Evolutionary conservation across 2,888 invertebrate species (phyloP), one percentile per base, ranked within the genome.

Genomic region (Ischnus inquisitorius): DNA sequence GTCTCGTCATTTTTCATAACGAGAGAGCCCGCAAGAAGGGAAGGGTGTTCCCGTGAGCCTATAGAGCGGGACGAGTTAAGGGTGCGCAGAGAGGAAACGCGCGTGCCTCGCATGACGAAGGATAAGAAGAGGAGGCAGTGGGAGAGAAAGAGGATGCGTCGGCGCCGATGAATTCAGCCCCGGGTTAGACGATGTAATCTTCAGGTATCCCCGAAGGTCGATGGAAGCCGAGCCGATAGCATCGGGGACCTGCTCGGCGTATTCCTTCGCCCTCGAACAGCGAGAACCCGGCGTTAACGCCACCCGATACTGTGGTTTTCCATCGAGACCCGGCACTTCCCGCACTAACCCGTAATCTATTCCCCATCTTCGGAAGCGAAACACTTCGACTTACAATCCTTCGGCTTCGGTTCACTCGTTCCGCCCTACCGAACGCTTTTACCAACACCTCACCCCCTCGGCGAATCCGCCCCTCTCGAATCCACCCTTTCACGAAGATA

Each of bases 341-440:
- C 72, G 25, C 71, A 34, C 83, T 77, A 72, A 83, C 76, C 83
- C 68, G 60, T 76, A 80, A 83, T 83, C 83, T 83, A 80, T 83
- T 83, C 68, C 72, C 83, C 79, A 83, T 83, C 83, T 83, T 79
- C 83, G 79, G 83, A 64, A 83, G 83, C 83, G 71, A 76, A 83
- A 83, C 79, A 79, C 83, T 72, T 48, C 71, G 83, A 83, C 83
- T 79, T 79, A 79, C 79, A 79, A 82, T 79, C 75, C 72, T 41
- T 34, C 51, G 62, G 25, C 19, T 48, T 41, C 22, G 60, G 67
- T 74, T 72, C 43, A 65, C 72, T 62, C 28, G 22, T 43, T 48
- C 72, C 62, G 19, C 16, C 28, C 65, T 65, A 41, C 39, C 46
- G 72, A 54, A 72, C 60, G 41, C 54, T 65, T 71, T 46, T 57